Conservation (phyloP, 2,888 invertebrate genomes). For the Drosophila infuscata region DNA sequence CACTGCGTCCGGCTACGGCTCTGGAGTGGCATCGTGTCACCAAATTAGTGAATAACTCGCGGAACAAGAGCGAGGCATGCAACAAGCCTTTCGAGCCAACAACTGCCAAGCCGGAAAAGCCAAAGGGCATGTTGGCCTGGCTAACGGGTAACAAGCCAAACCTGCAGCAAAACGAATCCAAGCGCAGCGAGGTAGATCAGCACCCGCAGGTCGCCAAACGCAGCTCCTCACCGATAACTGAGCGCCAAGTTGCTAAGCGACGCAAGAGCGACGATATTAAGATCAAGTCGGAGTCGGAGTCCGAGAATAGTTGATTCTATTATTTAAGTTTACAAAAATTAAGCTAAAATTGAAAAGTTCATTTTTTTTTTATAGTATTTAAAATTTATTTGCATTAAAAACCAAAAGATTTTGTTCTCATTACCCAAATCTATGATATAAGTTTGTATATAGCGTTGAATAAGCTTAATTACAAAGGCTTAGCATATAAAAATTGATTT, state of each 20-base stretch:
- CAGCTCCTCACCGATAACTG: slow-evolving; percentile 21
- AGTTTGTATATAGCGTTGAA: slow-evolving; percentile 39
- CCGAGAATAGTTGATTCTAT: neutral
- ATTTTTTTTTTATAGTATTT: slow-evolving; percentile 41
- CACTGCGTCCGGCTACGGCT: slow-evolving; percentile 85
- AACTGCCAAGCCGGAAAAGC: slow-evolving; percentile 55
- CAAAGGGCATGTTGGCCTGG: slow-evolving; percentile 81
- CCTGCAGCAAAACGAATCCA: slow-evolving; percentile 31
- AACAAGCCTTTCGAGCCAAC: slow-evolving; percentile 85
- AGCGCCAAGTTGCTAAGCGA: slow-evolving; percentile 51
- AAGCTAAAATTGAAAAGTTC: neutral
- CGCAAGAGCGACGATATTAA: slow-evolving; percentile 13
- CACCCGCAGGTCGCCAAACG: slow-evolving; percentile 28
- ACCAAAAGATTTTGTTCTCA: slow-evolving; percentile 58
- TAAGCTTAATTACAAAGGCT: slow-evolving; percentile 63
- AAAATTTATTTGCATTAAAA: slow-evolving; percentile 74
- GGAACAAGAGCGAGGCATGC: slow-evolving; percentile 88
- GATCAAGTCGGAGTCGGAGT: slow-evolving; percentile 28
- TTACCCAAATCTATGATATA: slow-evolving; percentile 50
- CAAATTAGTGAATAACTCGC: slow-evolving; percentile 89
- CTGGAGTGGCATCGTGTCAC: slow-evolving; percentile 90
- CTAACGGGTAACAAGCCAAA: slow-evolving; percentile 64
- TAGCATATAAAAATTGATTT: slow-evolving; percentile 66
- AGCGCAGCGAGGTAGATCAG: slow-evolving; percentile 5
- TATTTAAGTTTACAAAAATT: neutral